phyloP scores from a whole-genome alignment of 2,888 invertebrate species.

The Acanthosepion lycidas region DNA sequence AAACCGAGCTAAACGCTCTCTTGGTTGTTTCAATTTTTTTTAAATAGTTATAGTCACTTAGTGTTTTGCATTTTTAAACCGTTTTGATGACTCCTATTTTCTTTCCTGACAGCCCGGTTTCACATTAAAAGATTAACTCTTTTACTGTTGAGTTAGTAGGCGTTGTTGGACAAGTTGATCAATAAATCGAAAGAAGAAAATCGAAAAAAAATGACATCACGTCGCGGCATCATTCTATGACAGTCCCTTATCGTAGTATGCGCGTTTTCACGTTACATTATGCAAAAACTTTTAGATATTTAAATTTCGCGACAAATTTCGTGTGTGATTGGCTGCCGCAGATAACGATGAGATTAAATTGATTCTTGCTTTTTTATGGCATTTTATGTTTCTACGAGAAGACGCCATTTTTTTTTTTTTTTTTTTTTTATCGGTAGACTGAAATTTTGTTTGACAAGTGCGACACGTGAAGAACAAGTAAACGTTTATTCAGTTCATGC shows the following conservation, averaged over 20 bases:
- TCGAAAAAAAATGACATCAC: too few species aligned
- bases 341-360: neutral
- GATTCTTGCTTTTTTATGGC: neutral
- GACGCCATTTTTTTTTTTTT: neutral
- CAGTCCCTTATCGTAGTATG: neutral
- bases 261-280: neutral
- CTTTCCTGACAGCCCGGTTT: neutral
- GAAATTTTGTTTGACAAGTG: neutral
- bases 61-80: too few species aligned
- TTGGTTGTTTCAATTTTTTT: too few species aligned
- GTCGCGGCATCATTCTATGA: neutral
- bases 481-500: too few species aligned
- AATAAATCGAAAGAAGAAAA: neutral
- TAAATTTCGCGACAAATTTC: neutral
- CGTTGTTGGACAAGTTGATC: neutral
- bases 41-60: too few species aligned
- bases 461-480: neutral
- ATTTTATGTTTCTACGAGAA: neutral
- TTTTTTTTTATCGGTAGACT: neutral
- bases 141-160: neutral
- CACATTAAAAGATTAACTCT: neutral
- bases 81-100: neutral
- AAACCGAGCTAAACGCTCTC: neutral
- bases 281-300: neutral
- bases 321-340: neutral